These are phyloP conservation scores for Bombus vancouverensis DNA, from an alignment of 1,140 invertebrate genomes.

Conservation along the genomic window DNA sequence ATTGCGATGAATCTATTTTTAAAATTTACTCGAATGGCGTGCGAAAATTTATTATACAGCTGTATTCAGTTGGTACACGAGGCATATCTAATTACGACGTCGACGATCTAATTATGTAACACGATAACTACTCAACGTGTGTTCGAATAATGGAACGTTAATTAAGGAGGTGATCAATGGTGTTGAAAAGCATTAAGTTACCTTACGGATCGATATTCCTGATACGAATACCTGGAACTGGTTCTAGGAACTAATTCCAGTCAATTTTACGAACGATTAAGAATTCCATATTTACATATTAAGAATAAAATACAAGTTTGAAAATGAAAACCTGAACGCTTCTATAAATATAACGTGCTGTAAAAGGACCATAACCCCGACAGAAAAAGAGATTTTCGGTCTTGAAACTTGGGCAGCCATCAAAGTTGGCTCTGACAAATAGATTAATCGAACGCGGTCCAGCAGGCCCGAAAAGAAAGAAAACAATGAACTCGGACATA, in stretches of 20 bases:
- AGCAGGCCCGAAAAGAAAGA: not conserved
- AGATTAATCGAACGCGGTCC: constrained; percentile 26
- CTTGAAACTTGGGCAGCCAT: not conserved
- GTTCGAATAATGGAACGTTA: constrained; percentile 49
- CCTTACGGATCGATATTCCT: not conserved
- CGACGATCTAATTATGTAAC: constrained; percentile 27
- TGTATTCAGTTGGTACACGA: not conserved
- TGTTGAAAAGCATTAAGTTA: not conserved
- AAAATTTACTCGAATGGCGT: not conserved
- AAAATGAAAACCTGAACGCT: not conserved
- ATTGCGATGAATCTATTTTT: too few relatives aligned
- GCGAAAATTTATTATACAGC: not conserved
- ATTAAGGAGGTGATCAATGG: constrained; percentile 38
- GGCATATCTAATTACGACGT: constrained; percentile 47
- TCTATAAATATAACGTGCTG: not conserved
- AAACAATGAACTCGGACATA: constrained; percentile 17
- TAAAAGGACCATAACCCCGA: not conserved
- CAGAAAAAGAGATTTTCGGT: too few relatives aligned
- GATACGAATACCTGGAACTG: not conserved
- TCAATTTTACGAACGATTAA: not conserved
- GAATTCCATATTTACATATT: not conserved
- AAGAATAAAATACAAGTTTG: too few relatives aligned
- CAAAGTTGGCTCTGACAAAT: not conserved
- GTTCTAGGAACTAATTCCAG: not conserved
- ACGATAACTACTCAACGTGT: constrained; percentile 39